A percentile compares a stretch with the other conserved stretches of the same genome.
phyloP scores from a whole-genome alignment of 2,888 invertebrate genomes.

The Agrilus cyanescens region DNA sequence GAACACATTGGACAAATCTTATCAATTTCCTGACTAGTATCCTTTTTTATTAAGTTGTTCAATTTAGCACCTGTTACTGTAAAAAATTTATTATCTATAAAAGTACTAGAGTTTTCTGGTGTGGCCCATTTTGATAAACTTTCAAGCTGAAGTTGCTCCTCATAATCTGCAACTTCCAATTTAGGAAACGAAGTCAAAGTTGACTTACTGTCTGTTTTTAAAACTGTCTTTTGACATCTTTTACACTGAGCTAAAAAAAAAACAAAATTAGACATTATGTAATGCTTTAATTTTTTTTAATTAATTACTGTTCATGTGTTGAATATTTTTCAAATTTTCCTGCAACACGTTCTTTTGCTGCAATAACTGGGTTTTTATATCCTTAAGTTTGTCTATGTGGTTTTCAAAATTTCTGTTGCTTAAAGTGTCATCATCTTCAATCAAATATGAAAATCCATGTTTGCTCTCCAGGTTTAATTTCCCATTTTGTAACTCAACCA shows the following conservation, averaged over 20 bases:
- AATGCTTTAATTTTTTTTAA: neutral
- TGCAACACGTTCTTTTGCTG: constrained; percentile 52
- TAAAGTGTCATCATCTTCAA: constrained; percentile 44
- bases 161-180: constrained; percentile 40
- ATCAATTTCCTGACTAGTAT: constrained; percentile 22
- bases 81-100: constrained; percentile 27
- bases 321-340: constrained; percentile 33
- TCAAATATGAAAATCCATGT: constrained; percentile 43
- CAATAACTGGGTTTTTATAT: constrained; percentile 48
- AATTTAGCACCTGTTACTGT: neutral
- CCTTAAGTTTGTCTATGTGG: constrained; percentile 50
- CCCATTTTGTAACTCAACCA: constrained; percentile 48
- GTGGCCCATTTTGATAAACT: constrained; percentile 41
- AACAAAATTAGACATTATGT: neutral
- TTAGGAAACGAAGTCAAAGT: constrained; percentile 20
- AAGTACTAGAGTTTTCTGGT: constrained; percentile 35
- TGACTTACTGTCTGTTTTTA: constrained; percentile 4
- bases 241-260: constrained; percentile 4
- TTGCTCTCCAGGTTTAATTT: constrained; percentile 47
- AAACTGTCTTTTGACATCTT: neutral
- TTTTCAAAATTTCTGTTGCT: constrained; percentile 49
- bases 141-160: constrained; percentile 19
- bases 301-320: constrained; percentile 32
- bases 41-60: constrained; percentile 12
- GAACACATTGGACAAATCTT: constrained; percentile 71